Evolutionary conservation across 2,888 invertebrate species (phyloP).

Genomic region (Spodoptera picta): DNA sequence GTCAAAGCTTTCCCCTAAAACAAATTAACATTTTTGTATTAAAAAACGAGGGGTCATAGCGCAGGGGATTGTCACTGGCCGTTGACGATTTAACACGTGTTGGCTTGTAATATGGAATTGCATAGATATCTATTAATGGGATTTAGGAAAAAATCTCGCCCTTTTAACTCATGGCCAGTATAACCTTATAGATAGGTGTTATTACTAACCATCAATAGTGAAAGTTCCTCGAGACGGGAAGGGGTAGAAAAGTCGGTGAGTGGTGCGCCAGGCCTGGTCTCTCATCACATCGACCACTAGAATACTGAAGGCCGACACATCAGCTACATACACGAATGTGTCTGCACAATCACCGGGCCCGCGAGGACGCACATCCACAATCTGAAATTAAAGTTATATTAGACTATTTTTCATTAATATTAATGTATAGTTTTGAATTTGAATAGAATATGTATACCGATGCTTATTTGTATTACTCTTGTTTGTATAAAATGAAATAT

Average conservation of each 20-base stretch:
- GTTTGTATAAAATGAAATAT: too few species aligned
- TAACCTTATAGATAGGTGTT: neutral
- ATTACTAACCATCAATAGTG: constrained; percentile 85
- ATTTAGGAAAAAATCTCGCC: neutral
- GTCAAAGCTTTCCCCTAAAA: constrained; percentile 90
- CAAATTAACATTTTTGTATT: neutral
- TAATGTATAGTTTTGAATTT: neutral
- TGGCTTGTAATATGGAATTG: too few species aligned
- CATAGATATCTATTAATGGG: too few species aligned
- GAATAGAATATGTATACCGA: neutral
- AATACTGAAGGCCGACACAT: constrained; percentile 90
- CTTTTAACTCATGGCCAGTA: too few species aligned
- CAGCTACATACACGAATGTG: constrained; percentile 91
- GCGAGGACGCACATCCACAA: constrained; percentile 88
- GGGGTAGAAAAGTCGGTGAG: constrained; percentile 91
- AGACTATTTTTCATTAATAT: neutral
- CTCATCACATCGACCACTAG: constrained; percentile 90
- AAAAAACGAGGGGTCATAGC: too few species aligned
- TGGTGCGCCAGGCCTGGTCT: constrained; percentile 89
- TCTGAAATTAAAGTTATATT: constrained; percentile 62
- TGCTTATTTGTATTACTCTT: too few species aligned
- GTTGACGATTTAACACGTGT: too few species aligned
- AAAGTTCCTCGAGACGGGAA: constrained; percentile 90
- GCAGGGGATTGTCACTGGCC: too few species aligned
- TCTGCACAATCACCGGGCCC: constrained; percentile 84